These are phyloP conservation scores for Vulpes ferrilata DNA, from an alignment of 2,113 vertebrate genomes.

Conservation along the genomic window DNA sequence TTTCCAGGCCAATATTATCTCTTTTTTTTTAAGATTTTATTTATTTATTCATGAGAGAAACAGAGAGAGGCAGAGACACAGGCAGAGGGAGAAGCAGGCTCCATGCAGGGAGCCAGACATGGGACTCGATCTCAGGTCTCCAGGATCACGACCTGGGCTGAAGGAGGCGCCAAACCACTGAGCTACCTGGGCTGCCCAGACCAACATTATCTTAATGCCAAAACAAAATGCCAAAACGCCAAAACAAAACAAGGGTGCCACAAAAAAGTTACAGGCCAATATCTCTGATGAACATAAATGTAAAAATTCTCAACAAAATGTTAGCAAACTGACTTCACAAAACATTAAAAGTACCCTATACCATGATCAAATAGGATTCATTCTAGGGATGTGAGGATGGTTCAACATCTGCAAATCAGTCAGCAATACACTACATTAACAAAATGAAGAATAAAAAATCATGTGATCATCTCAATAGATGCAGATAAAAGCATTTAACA, in stretches of 20 bases:
- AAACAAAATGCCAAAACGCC: background rate
- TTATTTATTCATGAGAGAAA: too few relatives aligned
- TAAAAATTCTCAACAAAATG: background rate
- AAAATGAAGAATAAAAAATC: background rate
- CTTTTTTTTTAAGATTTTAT: too few relatives aligned
- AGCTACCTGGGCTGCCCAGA: too few relatives aligned
- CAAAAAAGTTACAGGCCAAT: background rate
- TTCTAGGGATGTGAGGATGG: background rate
- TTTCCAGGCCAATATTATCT: background rate
- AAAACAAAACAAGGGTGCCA: background rate
- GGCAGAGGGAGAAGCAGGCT: too few relatives aligned
- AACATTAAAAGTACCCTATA: background rate
- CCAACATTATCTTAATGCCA: too few relatives aligned
- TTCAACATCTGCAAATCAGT: background rate
- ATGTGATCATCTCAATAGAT: background rate
- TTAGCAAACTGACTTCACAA: background rate
- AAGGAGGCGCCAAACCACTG: too few relatives aligned
- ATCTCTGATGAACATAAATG: background rate
- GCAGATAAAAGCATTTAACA: background rate
- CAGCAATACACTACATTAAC: background rate
- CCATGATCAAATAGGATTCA: background rate
- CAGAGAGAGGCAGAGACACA: too few relatives aligned
- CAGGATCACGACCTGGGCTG: too few relatives aligned
- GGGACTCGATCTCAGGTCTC: too few relatives aligned
- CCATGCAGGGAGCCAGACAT: too few relatives aligned